Percentiles rank a stretch among this genome's conserved stretches.
Conservation (phyloP, 2,888 invertebrate genomes). For the Rotaria sp. region DNA sequence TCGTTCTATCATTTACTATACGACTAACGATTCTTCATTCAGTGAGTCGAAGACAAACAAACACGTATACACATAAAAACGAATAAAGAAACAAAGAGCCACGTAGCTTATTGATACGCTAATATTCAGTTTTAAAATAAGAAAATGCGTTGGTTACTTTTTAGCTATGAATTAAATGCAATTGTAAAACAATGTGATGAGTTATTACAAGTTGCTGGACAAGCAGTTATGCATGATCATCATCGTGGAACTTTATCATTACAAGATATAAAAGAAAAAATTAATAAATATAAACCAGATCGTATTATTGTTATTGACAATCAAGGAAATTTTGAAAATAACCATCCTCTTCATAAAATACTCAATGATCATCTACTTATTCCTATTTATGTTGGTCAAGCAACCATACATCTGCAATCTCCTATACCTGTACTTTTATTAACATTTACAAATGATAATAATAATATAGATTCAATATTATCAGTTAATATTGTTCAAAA, state of each 20-base stretch:
- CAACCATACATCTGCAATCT: neutral
- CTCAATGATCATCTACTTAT: neutral
- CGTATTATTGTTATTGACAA: neutral
- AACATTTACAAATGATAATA: neutral
- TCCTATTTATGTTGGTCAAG: neutral
- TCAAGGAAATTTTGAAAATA: no score
- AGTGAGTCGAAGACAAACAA: no score
- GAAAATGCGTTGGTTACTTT: conserved; percentile 12
- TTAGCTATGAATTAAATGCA: neutral
- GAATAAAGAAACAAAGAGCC: no score
- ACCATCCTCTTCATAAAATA: neutral
- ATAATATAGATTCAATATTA: neutral
- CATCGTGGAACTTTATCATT: neutral
- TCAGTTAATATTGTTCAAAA: neutral
- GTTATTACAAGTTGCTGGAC: neutral
- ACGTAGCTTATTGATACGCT: no score
- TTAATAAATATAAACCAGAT: neutral
- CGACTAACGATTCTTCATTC: no score
- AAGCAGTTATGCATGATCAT: neutral
- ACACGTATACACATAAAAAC: no score
- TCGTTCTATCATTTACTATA: no score
- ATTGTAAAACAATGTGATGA: neutral
- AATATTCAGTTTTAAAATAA: no score
- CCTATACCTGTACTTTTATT: neutral
- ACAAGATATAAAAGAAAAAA: neutral